phyloP scores from a whole-genome alignment of 2,888 invertebrate species.

The Atherix ibis region DNA sequence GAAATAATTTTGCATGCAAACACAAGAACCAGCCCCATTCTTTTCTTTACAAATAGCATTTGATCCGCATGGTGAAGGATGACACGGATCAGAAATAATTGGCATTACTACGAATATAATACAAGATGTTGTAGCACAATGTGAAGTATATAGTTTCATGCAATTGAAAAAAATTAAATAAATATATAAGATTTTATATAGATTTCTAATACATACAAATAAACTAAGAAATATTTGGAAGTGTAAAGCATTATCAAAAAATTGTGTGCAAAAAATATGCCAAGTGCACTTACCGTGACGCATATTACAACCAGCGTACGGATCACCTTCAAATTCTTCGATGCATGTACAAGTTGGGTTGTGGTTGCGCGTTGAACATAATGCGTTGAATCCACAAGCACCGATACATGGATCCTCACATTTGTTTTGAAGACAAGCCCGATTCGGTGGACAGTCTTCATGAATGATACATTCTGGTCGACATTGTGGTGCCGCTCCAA shows the following conservation, averaged over 20 bases:
- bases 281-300: constrained; percentile 38
- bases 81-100: constrained; percentile 49
- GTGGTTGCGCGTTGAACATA: constrained; percentile 54
- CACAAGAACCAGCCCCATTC: constrained; percentile 66
- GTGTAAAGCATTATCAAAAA: constrained; percentile 4
- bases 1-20: constrained; percentile 64
- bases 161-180: constrained; percentile 5
- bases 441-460: constrained; percentile 54
- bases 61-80: constrained; percentile 71
- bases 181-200: constrained; percentile 20
- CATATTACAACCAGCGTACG: constrained; percentile 56
- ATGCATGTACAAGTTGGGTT: constrained; percentile 58
- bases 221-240: constrained; percentile 12
- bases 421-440: constrained; percentile 53
- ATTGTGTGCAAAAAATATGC: constrained; percentile 3
- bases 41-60: constrained; percentile 73
- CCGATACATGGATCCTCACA: constrained; percentile 62
- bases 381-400: constrained; percentile 55
- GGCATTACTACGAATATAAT: constrained; percentile 37
- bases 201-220: constrained; percentile 8
- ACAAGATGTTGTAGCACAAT: constrained; percentile 3
- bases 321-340: constrained; percentile 57
- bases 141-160: too few relatives aligned
- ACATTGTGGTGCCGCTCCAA: constrained; percentile 65
- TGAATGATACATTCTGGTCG: constrained; percentile 59